phyloP scores from a whole-genome alignment of 2,113 vertebrate genomes.

The Pogonocichla stellata region DNA sequence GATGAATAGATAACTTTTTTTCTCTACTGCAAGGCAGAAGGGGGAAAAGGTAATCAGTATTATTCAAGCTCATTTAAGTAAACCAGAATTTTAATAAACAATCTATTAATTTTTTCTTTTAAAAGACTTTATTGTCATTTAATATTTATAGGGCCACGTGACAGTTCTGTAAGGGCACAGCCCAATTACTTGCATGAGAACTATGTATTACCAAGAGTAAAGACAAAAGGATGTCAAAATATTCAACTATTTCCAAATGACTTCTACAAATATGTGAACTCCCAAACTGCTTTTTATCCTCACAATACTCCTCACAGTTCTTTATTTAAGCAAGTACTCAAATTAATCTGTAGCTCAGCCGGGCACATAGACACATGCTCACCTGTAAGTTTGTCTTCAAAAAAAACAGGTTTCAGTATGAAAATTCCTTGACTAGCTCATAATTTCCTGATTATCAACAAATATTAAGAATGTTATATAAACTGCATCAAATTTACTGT shows the following conservation, averaged over 20 bases:
- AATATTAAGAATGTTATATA: background rate
- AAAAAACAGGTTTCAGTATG: background rate
- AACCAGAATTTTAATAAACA: background rate
- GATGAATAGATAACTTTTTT: background rate
- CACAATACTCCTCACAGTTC: background rate
- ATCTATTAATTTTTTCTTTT: background rate
- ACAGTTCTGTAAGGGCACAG: background rate
- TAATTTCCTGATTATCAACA: background rate
- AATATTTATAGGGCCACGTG: background rate
- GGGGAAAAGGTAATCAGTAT: background rate
- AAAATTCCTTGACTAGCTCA: background rate
- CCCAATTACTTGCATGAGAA: background rate
- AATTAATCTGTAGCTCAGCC: background rate
- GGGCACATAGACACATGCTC: background rate
- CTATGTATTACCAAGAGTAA: background rate
- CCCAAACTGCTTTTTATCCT: background rate
- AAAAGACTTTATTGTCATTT: background rate
- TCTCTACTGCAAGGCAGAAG: background rate
- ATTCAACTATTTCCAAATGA: background rate
- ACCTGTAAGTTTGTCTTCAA: background rate
- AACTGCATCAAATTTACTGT: background rate
- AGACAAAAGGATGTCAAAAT: background rate
- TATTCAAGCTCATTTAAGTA: background rate
- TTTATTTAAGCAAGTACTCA: background rate
- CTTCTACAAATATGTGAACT: background rate